A percentile compares a stretch with the other conserved stretches of the same genome.
These are phyloP conservation scores for Sebastes fasciatus DNA, from an alignment of 2,113 vertebrate species.

Conservation along the genomic window DNA sequence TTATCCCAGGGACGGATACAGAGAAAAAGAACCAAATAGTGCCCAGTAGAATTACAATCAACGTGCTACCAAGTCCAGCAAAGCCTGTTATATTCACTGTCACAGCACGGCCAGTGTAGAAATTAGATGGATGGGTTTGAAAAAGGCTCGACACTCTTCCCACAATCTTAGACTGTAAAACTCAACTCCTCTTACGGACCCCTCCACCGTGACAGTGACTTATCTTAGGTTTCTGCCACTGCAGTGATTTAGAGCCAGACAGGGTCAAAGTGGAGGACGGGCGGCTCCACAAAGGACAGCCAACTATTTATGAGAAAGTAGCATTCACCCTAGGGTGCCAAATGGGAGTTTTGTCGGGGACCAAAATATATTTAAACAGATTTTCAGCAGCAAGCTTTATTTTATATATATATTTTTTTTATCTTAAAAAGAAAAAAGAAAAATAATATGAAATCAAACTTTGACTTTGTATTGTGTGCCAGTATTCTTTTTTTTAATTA, in stretches of 20 bases:
- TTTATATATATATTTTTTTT: background rate
- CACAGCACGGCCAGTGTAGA: background rate
- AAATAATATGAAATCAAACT: background rate
- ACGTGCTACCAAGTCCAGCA: conserved; percentile 31
- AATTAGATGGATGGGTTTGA: conserved; percentile 6
- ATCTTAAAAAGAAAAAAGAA: background rate
- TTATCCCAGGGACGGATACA: background rate
- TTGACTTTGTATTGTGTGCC: background rate
- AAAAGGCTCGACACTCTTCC: conserved; percentile 22
- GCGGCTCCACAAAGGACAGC: background rate
- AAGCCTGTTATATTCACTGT: conserved; percentile 19
- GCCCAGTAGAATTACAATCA: background rate
- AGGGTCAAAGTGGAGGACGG: conserved; percentile 2
- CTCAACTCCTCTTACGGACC: background rate
- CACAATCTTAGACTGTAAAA: conserved; percentile 13
- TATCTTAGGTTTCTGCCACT: conserved; percentile 33
- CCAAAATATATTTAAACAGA: no score
- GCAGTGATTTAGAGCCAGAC: conserved; percentile 36
- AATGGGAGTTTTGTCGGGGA: background rate
- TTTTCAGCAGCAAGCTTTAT: background rate
- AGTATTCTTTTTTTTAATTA: background rate
- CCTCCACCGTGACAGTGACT: background rate
- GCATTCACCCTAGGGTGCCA: background rate
- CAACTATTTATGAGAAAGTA: background rate
- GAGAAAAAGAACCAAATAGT: conserved; percentile 4